Evolutionary conservation across 2,888 invertebrate genomes (phyloP), one percentile per base, ranked within the genome.

Genomic region (Candidula unifasciata): DNA sequence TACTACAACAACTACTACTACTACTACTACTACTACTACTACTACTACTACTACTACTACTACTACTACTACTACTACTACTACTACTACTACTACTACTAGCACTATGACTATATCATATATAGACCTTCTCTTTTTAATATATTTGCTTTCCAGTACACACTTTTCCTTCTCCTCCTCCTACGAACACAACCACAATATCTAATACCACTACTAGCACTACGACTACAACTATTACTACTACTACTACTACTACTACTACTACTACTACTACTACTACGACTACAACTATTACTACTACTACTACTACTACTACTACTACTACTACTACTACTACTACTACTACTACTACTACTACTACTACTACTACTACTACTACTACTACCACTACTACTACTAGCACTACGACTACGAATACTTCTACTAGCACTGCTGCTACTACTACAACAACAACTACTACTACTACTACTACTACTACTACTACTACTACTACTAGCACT

Each of bases 401-500:
- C 21, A 3, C 60, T 60, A 60, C 60, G 10, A 60, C 60, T 60
- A 60, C 60, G 10, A 24, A 13, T 60, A 60, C 60, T 60, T 18
- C 60, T 60, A 60, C 60, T 60, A 60, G 18, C 21, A 60, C 60
- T 60, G 5, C 60, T 60, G 21, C 60, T 60, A 60, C 60, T 60
- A 60, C 60, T 60, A 60, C 60, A 73, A 73, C 35, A 73, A 30
- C 27, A 33, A 30, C 27, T 33, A 30, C 35, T 73, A 73, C 73
- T 73, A 73, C 73, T 73, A 73, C 73, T 73, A 73, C 73, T 73
- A 73, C 73, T 73, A 73, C 73, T 73, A 73, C 73, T 73, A 73
- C 73, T 73, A 73, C 73, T 73, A 73, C 73, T 73, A 33, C 73
- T 73, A 33, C 73, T 44, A 44, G 5, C 10, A 44, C 44, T 44